phyloP scores from a whole-genome alignment of 2,797 vertebrate genomes.

The Pangasius mekongensis region DNA sequence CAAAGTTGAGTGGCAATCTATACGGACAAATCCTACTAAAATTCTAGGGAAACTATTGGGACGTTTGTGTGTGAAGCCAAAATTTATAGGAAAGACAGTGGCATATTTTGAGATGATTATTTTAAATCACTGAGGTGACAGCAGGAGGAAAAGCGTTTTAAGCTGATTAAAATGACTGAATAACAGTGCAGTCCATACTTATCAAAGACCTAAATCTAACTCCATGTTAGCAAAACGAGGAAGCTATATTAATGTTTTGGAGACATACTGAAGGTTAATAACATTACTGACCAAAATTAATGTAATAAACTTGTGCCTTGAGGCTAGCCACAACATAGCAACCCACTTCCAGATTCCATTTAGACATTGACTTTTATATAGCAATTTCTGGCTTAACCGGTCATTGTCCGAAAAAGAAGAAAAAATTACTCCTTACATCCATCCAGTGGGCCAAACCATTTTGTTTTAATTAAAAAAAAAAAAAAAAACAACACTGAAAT shows the following conservation, averaged over 20 bases:
- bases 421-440: slow-evolving; percentile 57
- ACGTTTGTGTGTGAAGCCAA: not conserved
- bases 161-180: not conserved
- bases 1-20: not conserved
- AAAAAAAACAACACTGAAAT: slow-evolving; percentile 65
- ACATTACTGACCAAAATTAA: not conserved
- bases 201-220: not conserved
- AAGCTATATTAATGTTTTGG: slow-evolving; percentile 24
- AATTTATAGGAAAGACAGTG: not conserved
- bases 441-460: slow-evolving; percentile 69
- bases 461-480: slow-evolving; percentile 76
- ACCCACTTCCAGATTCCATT: not conserved
- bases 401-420: slow-evolving; percentile 43
- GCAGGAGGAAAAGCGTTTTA: not conserved
- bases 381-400: not conserved
- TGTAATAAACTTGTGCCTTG: not conserved
- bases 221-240: not conserved
- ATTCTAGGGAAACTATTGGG: not conserved
- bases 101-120: not conserved
- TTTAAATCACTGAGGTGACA: not conserved
- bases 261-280: slow-evolving; percentile 14
- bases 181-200: not conserved
- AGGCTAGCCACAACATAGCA: not conserved
- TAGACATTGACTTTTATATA: not conserved
- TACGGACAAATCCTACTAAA: not conserved